Conservation (phyloP, 1,140 invertebrate species). For the Drosophila nigrodunni region DNA sequence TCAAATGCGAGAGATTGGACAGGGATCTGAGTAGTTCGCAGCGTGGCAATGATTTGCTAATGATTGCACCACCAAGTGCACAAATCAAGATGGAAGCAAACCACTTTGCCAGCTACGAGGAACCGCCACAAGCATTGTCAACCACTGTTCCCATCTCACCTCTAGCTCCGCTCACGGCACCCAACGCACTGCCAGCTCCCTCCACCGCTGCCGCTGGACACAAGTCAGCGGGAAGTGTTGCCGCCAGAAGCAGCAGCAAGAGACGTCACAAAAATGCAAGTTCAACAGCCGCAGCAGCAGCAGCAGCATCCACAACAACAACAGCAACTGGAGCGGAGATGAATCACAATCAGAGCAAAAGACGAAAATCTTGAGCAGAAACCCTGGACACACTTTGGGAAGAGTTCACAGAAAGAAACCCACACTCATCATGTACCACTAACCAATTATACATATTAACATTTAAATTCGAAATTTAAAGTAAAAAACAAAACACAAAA, state of each 20-base stretch:
- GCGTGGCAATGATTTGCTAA: conserved; percentile 61
- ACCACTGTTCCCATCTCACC: not conserved
- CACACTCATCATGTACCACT: not conserved
- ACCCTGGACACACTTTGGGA: not conserved
- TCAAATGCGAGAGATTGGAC: conserved; percentile 64
- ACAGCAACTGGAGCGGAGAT: conserved; percentile 20
- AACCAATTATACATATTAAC: not conserved
- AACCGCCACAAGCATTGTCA: not conserved
- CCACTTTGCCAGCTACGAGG: conserved; percentile 22
- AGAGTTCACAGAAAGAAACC: not conserved
- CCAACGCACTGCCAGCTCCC: not conserved
- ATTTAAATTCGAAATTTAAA: conserved; percentile 17
- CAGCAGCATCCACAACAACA: not conserved
- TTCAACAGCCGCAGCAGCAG: not conserved
- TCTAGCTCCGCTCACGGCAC: not conserved
- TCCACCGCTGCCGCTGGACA: not conserved
- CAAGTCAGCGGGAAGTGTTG: not conserved
- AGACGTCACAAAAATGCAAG: conserved; percentile 29
- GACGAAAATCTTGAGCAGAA: conserved; percentile 36
- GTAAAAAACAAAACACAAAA: not conserved
- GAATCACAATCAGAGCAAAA: conserved; percentile 44
- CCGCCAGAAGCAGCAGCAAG: conserved; percentile 26
- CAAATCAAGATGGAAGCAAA: conserved; percentile 58
- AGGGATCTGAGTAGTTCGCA: conserved; percentile 13
- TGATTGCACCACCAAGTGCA: conserved; percentile 54